These are phyloP conservation scores for Xestoiulus laeticollis DNA, from an alignment of 2,888 invertebrate species.

Conservation along the genomic window DNA sequence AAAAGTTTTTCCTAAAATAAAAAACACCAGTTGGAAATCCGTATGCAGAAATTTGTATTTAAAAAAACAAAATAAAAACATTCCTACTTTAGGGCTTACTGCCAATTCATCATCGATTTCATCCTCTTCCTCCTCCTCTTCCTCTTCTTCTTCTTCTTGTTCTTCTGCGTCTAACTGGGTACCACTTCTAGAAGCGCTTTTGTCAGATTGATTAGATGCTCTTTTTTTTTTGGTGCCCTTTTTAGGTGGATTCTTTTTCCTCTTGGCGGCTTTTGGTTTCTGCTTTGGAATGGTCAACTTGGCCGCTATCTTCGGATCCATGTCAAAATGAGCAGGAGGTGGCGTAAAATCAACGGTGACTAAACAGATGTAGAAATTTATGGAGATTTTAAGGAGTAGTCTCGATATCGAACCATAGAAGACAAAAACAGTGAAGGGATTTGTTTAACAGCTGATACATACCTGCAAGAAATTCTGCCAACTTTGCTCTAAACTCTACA, in stretches of 20 bases:
- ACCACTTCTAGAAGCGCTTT: neutral
- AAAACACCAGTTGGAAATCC: neutral
- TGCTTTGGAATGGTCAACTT: neutral
- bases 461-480: constrained; percentile 3
- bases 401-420: too few relatives aligned
- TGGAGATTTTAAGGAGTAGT: too few relatives aligned
- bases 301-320: neutral
- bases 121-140: neutral
- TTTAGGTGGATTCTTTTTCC: neutral
- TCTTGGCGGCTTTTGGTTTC: neutral
- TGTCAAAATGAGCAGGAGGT: constrained; percentile 34
- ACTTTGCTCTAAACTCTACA: neutral
- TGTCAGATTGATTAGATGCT: neutral
- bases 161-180: neutral
- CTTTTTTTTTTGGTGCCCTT: neutral
- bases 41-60: neutral
- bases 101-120: neutral
- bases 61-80: too few relatives aligned
- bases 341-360: neutral
- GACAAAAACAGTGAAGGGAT: too few relatives aligned
- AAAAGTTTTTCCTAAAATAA: neutral
- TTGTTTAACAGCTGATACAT: too few relatives aligned
- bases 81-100: neutral
- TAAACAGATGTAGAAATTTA: too few relatives aligned
- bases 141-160: neutral